Conservation (phyloP, 2,888 invertebrate genomes). For the Ctena decussata region DNA sequence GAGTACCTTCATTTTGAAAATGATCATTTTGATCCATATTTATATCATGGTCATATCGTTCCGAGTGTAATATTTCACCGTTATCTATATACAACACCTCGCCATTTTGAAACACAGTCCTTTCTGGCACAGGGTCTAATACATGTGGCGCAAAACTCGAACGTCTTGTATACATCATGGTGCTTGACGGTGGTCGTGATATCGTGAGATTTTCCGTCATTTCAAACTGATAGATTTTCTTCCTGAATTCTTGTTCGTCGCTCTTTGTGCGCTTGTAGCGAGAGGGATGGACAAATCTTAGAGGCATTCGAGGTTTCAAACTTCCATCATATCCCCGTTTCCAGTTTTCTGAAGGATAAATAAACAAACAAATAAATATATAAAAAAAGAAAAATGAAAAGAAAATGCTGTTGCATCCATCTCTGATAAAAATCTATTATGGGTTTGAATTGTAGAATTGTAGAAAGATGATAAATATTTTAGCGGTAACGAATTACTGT, state of each 20-base stretch:
- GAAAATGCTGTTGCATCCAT: too few relatives aligned
- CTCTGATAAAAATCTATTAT: too few relatives aligned
- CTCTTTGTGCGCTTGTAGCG: conserved; percentile 35
- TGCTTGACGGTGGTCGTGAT: conserved; percentile 50
- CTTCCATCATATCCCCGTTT: conserved; percentile 48
- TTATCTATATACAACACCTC: neutral
- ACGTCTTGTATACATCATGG: conserved; percentile 40
- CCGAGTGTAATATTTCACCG: neutral
- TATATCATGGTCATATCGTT: neutral
- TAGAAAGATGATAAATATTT: too few relatives aligned
- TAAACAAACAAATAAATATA: too few relatives aligned
- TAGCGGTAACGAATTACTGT: too few relatives aligned
- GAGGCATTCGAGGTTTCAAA: conserved; percentile 52
- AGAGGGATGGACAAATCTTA: conserved; percentile 55
- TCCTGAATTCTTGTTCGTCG: conserved; percentile 47
- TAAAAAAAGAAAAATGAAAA: too few relatives aligned
- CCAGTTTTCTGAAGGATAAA: conserved; percentile 47
- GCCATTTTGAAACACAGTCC: neutral
- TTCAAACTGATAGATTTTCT: conserved; percentile 57
- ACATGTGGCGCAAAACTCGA: neutral
- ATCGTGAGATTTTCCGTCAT: conserved; percentile 51
- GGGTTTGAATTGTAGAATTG: too few relatives aligned
- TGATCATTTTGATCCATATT: neutral
- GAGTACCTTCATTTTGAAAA: neutral
- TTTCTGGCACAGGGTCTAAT: conserved; percentile 26